Conservation (phyloP, 2,797 vertebrate species). For the Gambusia yucatana region DNA sequence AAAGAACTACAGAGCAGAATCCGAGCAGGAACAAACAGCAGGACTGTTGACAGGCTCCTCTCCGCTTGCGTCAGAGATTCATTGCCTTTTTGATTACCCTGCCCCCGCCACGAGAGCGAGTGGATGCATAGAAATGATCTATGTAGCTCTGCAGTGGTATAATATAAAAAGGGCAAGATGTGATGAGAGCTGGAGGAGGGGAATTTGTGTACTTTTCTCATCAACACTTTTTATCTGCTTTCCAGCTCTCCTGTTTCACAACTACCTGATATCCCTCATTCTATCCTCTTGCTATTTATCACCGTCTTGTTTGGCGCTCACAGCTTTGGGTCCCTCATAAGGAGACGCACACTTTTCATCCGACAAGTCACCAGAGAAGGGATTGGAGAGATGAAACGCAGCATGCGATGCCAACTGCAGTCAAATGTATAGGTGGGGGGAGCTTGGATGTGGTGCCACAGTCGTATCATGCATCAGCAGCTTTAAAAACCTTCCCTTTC, state of each 20-base stretch:
- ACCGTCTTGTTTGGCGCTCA: constrained; percentile 16
- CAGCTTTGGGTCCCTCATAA: constrained; percentile 24
- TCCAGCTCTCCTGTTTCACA: constrained; percentile 22
- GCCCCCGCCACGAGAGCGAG: constrained; percentile 49
- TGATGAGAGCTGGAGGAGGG: constrained; percentile 33
- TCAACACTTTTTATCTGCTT: constrained; percentile 40
- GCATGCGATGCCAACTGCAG: constrained; percentile 48
- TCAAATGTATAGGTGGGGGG: constrained; percentile 47
- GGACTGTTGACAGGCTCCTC: constrained; percentile 53
- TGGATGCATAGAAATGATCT: constrained; percentile 52
- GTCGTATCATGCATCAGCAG: constrained; percentile 57
- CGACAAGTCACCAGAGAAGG: constrained; percentile 27
- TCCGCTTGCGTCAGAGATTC: constrained; percentile 66
- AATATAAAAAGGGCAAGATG: constrained; percentile 34
- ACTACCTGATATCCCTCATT: constrained; percentile 24
- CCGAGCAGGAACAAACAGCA: constrained; percentile 36
- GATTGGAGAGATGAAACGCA: constrained; percentile 41
- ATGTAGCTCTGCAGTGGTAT: constrained; percentile 58
- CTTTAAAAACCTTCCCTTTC: constrained; percentile 50
- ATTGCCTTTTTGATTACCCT: constrained; percentile 54
- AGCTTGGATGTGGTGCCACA: constrained; percentile 37
- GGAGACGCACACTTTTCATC: constrained; percentile 40
- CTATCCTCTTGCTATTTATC: constrained; percentile 13
- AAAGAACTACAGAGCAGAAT: constrained; percentile 49
- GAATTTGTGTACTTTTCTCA: constrained; percentile 41